phyloP scores from a whole-genome alignment of 2,888 invertebrate species.

The Chymomyza fuscimana region DNA sequence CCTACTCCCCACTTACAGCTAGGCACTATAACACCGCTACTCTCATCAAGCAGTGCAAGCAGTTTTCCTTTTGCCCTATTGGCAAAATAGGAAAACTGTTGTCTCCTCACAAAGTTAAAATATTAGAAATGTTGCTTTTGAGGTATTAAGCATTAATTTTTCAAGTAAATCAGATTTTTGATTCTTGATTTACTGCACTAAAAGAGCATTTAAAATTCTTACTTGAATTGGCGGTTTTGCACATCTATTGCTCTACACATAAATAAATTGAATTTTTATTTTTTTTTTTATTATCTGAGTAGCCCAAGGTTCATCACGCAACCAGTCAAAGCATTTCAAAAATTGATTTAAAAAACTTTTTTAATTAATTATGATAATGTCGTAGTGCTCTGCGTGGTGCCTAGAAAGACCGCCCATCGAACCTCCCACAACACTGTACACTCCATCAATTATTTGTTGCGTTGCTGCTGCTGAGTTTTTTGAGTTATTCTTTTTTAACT shows the following conservation, averaged over 20 bases:
- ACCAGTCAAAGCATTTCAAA: conserved; percentile 60
- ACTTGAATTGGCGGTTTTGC: neutral
- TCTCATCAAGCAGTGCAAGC: too few relatives aligned
- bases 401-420: conserved; percentile 4
- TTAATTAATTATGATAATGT: conserved; percentile 74
- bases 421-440: neutral
- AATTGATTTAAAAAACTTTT: conserved; percentile 74
- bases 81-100: too few relatives aligned
- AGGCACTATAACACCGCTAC: too few relatives aligned
- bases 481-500: conserved; percentile 36
- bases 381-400: conserved; percentile 36
- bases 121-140: too few relatives aligned
- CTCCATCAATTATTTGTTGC: conserved; percentile 42
- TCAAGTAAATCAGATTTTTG: too few relatives aligned
- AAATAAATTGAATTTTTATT: neutral
- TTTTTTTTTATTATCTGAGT: neutral
- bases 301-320: neutral
- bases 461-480: conserved; percentile 36
- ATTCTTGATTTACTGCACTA: too few relatives aligned
- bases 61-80: too few relatives aligned
- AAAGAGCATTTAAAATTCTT: neutral
- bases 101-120: too few relatives aligned
- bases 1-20: too few relatives aligned
- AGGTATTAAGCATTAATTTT: too few relatives aligned
- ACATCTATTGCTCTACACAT: neutral